Percentiles rank a stretch among this genome's conserved stretches.
phyloP scores from a whole-genome alignment of 1,140 invertebrate genomes.

The Limonius californicus region DNA sequence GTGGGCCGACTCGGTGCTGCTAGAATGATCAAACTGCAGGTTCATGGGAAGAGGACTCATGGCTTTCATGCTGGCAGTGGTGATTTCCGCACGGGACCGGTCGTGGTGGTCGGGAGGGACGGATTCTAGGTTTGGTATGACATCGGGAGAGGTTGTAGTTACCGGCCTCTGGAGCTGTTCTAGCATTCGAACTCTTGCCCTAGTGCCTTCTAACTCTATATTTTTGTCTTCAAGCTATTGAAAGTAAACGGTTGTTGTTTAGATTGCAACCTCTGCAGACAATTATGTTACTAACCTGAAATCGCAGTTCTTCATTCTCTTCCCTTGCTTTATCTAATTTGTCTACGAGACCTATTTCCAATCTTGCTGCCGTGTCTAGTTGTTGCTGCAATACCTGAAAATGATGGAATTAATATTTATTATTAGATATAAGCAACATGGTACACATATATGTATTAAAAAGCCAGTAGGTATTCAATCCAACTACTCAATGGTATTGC shows the following conservation, averaged over 20 bases:
- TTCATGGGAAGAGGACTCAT: constrained; percentile 55
- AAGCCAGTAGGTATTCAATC: too few species aligned
- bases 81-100: constrained; percentile 44
- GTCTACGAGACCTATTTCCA: constrained; percentile 60
- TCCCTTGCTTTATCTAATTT: constrained; percentile 69
- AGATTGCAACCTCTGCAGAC: too few species aligned
- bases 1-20: constrained; percentile 61
- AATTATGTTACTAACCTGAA: constrained; percentile 59
- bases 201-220: constrained; percentile 76
- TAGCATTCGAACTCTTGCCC: constrained; percentile 66
- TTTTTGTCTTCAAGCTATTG: constrained; percentile 72
- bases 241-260: too few species aligned
- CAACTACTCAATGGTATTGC: too few species aligned
- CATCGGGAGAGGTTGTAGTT: constrained; percentile 36
- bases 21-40: constrained; percentile 54
- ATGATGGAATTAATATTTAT: constrained; percentile 14
- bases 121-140: constrained; percentile 51
- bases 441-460: too few species aligned
- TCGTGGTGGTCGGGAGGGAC: constrained; percentile 33
- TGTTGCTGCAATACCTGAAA: constrained; percentile 65
- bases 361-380: constrained; percentile 61
- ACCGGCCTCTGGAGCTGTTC: constrained; percentile 51
- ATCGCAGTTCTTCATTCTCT: constrained; percentile 75
- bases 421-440: background rate
- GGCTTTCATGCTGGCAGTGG: constrained; percentile 52